Evolutionary conservation across 2,888 invertebrate genomes (phyloP).

Genomic region (Venusia cambrica): DNA sequence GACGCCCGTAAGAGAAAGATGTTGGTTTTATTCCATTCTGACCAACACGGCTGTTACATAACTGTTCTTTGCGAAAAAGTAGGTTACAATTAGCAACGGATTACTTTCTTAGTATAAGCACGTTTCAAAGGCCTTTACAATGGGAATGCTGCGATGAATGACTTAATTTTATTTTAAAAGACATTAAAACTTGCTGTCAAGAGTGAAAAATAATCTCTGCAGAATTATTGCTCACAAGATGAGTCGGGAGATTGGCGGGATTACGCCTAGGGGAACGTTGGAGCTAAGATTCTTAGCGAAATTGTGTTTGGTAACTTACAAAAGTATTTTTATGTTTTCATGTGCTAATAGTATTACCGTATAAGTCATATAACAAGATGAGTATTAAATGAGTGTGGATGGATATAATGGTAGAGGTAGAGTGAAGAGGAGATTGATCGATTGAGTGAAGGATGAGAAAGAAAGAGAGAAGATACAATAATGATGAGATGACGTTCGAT

Average conservation of each 20-base stretch:
- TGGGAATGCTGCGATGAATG: conserved; percentile 46
- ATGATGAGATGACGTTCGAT: too few species aligned
- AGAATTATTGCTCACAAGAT: conserved; percentile 73
- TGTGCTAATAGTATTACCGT: conserved; percentile 2
- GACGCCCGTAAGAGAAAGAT: too few species aligned
- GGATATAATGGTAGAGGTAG: too few species aligned
- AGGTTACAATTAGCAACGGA: too few species aligned
- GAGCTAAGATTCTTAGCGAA: conserved; percentile 21
- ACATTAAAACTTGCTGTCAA: conserved; percentile 74
- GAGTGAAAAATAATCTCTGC: conserved; percentile 74
- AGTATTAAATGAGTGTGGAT: too few species aligned
- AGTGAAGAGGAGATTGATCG: too few species aligned
- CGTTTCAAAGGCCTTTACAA: conserved; percentile 35
- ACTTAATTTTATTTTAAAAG: conserved; percentile 72
- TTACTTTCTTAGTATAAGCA: conserved; percentile 24
- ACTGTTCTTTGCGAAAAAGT: too few species aligned
- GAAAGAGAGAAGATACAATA: too few species aligned
- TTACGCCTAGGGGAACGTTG: conserved; percentile 22
- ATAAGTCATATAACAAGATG: conserved; percentile 21
- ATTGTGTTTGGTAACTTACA: conserved; percentile 18
- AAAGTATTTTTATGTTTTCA: conserved; percentile 3
- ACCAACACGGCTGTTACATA: too few species aligned
- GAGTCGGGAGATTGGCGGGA: conserved; percentile 64
- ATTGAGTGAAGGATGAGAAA: too few species aligned
- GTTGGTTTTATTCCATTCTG: too few species aligned